Evolutionary conservation across 2,113 vertebrate species (phyloP).

Genomic region (Hypanus sabinus): DNA sequence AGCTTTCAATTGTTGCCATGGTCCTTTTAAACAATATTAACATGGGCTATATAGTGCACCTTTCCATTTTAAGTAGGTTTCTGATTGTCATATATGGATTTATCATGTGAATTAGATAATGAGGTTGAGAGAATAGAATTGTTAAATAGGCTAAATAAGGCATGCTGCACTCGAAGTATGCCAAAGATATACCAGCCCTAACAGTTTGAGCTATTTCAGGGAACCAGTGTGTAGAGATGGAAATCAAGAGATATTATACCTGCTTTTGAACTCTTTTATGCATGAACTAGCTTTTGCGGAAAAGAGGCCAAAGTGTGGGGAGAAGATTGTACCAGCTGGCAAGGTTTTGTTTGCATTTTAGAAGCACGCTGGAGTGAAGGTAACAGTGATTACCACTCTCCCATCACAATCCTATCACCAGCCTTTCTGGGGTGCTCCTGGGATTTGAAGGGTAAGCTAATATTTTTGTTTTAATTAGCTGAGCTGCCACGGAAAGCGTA

Average conservation of each 20-base stretch:
- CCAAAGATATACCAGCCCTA: not conserved
- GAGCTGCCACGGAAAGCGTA: not conserved
- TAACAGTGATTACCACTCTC: not conserved
- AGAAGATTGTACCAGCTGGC: not conserved
- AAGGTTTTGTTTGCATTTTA: not conserved
- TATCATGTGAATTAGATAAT: not conserved
- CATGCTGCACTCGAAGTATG: not conserved
- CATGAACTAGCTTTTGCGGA: not conserved
- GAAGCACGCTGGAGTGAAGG: not conserved
- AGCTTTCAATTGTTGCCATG: too few relatives aligned
- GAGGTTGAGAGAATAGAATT: too few relatives aligned
- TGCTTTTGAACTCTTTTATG: not conserved
- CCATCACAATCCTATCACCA: not conserved
- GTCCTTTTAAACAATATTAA: too few relatives aligned
- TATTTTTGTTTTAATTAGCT: not conserved
- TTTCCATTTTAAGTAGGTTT: not conserved
- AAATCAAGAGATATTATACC: not conserved
- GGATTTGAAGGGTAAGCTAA: not conserved
- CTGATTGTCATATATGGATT: not conserved
- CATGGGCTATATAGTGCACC: too few relatives aligned
- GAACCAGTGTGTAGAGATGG: not conserved
- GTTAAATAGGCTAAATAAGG: too few relatives aligned
- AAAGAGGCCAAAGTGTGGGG: not conserved
- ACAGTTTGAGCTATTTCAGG: not conserved
- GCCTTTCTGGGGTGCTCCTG: not conserved